These are phyloP conservation scores for Tangachromis dhanisi DNA, from an alignment of 2,113 vertebrate species.

Conservation along the genomic window DNA sequence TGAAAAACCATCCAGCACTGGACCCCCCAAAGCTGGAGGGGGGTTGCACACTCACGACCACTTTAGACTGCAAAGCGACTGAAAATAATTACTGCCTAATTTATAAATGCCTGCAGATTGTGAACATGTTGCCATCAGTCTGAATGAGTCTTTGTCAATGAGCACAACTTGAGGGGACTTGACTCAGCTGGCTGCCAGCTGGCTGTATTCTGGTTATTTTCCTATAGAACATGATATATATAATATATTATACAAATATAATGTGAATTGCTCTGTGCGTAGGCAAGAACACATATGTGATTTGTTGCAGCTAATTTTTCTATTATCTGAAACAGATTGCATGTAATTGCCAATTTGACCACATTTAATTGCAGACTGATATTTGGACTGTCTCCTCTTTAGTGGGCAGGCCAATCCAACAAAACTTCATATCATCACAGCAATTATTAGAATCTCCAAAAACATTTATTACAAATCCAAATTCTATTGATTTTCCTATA, in stretches of 20 bases:
- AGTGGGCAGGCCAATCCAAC: neutral
- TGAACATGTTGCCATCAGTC: neutral
- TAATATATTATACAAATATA: neutral
- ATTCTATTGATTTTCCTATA: neutral
- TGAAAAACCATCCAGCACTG: neutral
- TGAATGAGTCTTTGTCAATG: neutral
- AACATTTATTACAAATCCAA: neutral
- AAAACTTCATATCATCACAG: neutral
- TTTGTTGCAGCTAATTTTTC: neutral
- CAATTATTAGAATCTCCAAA: neutral
- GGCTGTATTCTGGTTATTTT: neutral
- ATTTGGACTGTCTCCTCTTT: neutral
- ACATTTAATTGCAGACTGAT: neutral
- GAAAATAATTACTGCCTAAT: neutral
- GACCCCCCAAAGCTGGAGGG: neutral
- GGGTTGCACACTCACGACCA: neutral
- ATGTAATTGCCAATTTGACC: neutral
- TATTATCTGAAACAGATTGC: neutral
- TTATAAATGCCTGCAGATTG: neutral
- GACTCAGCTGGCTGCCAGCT: neutral
- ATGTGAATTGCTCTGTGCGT: neutral
- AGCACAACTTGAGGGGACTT: neutral
- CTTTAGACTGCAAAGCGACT: neutral
- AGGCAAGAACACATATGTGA: neutral
- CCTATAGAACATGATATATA: neutral